Conservation (phyloP, 2,888 invertebrate species). For the Diaprepes abbreviatus region DNA sequence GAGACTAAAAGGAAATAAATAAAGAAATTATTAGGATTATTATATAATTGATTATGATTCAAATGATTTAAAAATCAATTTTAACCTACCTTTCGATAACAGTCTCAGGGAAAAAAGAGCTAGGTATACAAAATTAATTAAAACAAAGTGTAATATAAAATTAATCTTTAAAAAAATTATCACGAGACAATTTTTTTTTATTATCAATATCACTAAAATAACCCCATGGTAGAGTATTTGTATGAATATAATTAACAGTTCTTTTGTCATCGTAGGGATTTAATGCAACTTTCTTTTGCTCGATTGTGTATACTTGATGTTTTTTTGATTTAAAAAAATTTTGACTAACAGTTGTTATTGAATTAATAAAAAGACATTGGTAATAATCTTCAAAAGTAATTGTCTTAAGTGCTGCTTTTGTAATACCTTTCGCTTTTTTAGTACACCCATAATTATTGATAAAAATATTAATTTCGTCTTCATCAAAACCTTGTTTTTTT, state of each 20-base stretch:
- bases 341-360: background rate
- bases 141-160: no score
- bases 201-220: no score
- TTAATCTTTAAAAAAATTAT: no score
- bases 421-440: slow-evolving; percentile 10
- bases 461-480: no score
- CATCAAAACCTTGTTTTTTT: background rate
- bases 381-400: slow-evolving; percentile 2
- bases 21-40: no score
- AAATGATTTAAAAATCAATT: no score
- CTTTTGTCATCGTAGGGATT: slow-evolving; percentile 1
- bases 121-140: no score
- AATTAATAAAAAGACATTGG: slow-evolving; percentile 1
- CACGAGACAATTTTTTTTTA: background rate
- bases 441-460: no score
- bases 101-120: no score
- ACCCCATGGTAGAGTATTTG: background rate
- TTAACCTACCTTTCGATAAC: no score
- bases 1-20: no score
- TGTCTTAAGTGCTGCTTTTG: background rate
- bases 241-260: background rate
- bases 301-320: background rate
- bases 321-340: background rate
- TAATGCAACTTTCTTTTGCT: background rate
- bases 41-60: no score